A percentile compares a stretch with the other conserved stretches of the same genome.
Evolutionary conservation across 2,113 vertebrate genomes (phyloP).

Genomic region (Probosciger aterrimus): DNA sequence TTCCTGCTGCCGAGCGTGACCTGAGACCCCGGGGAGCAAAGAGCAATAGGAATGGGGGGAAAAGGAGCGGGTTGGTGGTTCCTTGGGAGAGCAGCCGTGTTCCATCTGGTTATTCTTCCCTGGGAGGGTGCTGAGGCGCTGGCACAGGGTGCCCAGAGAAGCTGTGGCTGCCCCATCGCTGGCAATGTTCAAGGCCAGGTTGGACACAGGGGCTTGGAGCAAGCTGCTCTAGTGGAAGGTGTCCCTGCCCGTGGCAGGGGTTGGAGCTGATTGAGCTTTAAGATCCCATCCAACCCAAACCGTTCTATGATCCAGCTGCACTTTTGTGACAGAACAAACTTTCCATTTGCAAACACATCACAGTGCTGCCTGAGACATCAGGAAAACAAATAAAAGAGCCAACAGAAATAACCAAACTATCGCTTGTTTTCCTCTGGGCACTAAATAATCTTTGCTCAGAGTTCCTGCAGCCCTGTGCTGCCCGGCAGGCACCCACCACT

Average conservation of each 20-base stretch:
- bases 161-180: not conserved
- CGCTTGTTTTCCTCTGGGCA: not conserved
- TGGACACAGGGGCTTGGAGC: not conserved
- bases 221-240: not conserved
- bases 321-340: not conserved
- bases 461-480: not conserved
- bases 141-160: not conserved
- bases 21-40: not conserved
- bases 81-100: not conserved
- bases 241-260: not conserved
- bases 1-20: not conserved
- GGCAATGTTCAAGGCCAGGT: too few species aligned
- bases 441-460: not conserved
- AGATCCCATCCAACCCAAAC: not conserved
- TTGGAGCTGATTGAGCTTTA: not conserved
- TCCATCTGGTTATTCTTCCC: not conserved
- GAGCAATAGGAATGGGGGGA: not conserved
- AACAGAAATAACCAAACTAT: slow-evolving; percentile 18
- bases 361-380: not conserved
- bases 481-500: not conserved
- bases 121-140: not conserved
- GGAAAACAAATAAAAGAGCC: slow-evolving; percentile 4
- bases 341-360: not conserved
- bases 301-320: not conserved
- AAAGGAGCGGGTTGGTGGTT: fast-evolving